These are phyloP conservation scores for Thunnus albacares DNA, from an alignment of 2,797 vertebrate species.

Conservation along the genomic window DNA sequence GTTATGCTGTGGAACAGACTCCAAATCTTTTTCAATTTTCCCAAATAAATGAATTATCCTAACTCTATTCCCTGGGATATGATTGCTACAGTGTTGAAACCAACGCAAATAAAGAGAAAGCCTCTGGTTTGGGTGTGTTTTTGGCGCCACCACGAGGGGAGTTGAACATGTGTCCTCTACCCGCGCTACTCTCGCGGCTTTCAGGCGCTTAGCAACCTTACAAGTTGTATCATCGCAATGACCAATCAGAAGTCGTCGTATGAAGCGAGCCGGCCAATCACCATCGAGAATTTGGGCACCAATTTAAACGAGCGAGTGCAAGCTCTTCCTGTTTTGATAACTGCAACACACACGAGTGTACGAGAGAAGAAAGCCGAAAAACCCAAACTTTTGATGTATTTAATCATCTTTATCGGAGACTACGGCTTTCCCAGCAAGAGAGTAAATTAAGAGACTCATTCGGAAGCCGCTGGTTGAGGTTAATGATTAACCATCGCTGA, in stretches of 20 bases:
- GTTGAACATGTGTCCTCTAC: rapidly evolving
- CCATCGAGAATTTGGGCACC: slow-evolving; percentile 63
- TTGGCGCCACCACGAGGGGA: slow-evolving; percentile 63
- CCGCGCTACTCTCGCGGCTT: slow-evolving; percentile 77
- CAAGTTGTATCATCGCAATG: slow-evolving; percentile 20
- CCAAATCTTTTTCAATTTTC: neutral
- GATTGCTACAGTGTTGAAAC: neutral
- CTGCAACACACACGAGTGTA: neutral
- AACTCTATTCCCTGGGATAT: neutral
- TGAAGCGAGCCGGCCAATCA: slow-evolving; percentile 73
- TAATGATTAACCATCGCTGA: neutral
- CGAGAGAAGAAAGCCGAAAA: neutral
- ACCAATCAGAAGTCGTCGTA: slow-evolving; percentile 76
- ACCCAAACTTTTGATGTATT: neutral
- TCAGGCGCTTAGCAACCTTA: slow-evolving; percentile 73
- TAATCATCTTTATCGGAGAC: neutral
- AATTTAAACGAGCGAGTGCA: slow-evolving; percentile 81
- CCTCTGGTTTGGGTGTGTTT: slow-evolving; percentile 9
- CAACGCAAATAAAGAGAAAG: neutral
- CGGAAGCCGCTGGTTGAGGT: neutral
- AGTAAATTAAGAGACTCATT: rapidly evolving
- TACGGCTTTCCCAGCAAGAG: rapidly evolving
- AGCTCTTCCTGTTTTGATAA: slow-evolving; percentile 53
- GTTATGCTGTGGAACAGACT: neutral
- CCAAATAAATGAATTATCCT: slow-evolving; percentile 18